Evolutionary conservation across 2,797 vertebrate genomes (phyloP).

Genomic region (Ctenochaetus hawaiiensis): DNA sequence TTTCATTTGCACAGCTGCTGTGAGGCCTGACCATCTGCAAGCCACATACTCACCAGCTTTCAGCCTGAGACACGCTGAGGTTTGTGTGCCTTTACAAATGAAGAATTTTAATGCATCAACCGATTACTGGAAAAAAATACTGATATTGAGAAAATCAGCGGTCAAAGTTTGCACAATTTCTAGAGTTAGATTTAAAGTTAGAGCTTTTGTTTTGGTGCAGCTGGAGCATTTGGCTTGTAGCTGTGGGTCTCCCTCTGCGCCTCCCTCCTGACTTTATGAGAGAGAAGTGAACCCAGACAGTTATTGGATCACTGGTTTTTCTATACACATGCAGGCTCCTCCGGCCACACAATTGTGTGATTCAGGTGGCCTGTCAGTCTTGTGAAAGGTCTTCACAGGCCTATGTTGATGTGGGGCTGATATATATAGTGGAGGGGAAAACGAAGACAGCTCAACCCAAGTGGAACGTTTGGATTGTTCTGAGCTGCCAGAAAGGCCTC

Average conservation of each 20-base stretch:
- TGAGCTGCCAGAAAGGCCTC: constrained; percentile 70
- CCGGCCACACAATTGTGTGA: constrained; percentile 79
- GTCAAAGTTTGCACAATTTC: constrained; percentile 27
- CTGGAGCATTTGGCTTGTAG: constrained; percentile 57
- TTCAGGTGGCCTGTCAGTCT: constrained; percentile 81
- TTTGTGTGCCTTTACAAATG: constrained; percentile 54
- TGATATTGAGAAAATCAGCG: constrained; percentile 43
- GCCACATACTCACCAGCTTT: constrained; percentile 66
- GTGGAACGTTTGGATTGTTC: constrained; percentile 81
- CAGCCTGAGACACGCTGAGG: constrained; percentile 56
- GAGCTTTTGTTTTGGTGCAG: constrained; percentile 65
- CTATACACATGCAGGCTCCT: constrained; percentile 80
- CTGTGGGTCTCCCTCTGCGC: constrained; percentile 59
- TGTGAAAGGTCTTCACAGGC: constrained; percentile 77
- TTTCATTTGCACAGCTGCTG: constrained; percentile 85
- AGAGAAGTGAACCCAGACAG: constrained; percentile 82
- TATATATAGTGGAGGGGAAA: constrained; percentile 75
- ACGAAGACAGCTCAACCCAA: constrained; percentile 80
- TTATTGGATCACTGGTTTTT: constrained; percentile 82
- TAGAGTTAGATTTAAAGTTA: constrained; percentile 44
- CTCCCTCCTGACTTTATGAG: constrained; percentile 78
- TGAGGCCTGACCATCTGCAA: constrained; percentile 78
- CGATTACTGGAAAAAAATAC: constrained; percentile 53
- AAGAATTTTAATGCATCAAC: constrained; percentile 40
- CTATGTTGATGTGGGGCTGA: constrained; percentile 76